These are phyloP conservation scores for Dicrurus megarhynchus DNA, from an alignment of 2,113 vertebrate genomes.

Conservation along the genomic window DNA sequence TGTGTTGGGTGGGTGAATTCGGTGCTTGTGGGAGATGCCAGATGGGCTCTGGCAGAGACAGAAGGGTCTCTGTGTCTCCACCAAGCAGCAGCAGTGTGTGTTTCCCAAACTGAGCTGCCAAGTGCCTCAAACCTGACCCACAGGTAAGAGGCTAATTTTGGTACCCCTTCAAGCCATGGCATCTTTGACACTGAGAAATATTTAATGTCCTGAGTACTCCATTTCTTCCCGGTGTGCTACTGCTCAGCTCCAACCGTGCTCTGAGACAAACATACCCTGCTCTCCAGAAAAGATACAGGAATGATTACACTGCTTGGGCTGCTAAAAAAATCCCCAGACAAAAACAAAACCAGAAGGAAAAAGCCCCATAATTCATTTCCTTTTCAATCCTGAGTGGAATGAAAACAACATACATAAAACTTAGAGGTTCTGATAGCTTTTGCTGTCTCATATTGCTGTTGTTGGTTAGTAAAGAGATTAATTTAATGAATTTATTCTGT, in stretches of 20 bases:
- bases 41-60: slow-evolving; percentile 31
- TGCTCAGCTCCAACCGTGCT: background rate
- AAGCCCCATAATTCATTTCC: background rate
- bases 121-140: background rate
- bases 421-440: background rate
- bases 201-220: background rate
- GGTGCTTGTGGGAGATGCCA: slow-evolving; percentile 46
- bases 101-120: background rate
- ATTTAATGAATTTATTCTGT: background rate
- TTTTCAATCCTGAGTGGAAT: background rate
- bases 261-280: background rate
- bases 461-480: background rate
- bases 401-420: background rate
- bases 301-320: background rate
- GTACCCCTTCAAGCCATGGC: background rate
- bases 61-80: slow-evolving; percentile 28
- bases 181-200: background rate
- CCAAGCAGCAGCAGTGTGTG: background rate
- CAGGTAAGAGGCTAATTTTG: background rate
- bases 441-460: background rate
- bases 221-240: accelerated
- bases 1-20: slow-evolving; percentile 29
- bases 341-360: background rate
- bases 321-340: background rate
- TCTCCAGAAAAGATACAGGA: background rate